These are phyloP conservation scores for Lynx canadensis DNA, from an alignment of 2,113 vertebrate genomes.

Conservation along the genomic window DNA sequence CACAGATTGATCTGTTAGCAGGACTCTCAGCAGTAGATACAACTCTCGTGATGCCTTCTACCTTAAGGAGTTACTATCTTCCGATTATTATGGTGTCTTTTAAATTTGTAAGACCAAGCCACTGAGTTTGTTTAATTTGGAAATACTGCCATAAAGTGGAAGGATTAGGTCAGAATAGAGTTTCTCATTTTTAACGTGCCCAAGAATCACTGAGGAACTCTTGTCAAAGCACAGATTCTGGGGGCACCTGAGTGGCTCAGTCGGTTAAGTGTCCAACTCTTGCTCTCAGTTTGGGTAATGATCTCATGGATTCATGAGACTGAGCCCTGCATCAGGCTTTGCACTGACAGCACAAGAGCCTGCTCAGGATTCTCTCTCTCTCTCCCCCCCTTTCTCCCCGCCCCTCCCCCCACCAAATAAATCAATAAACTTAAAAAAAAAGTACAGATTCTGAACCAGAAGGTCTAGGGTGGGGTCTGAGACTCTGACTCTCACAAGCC, in stretches of 20 bases:
- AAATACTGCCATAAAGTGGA: not conserved
- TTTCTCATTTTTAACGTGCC: not conserved
- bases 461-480: not conserved
- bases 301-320: not conserved
- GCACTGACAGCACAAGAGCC: not conserved
- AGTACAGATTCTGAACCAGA: not conserved
- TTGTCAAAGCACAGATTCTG: not conserved
- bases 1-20: not conserved
- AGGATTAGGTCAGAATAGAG: not conserved
- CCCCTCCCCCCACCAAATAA: not conserved
- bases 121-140: not conserved
- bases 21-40: not conserved
- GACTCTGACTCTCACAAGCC: not conserved
- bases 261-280: not conserved
- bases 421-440: not conserved
- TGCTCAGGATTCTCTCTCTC: not conserved
- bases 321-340: not conserved
- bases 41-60: fast-evolving
- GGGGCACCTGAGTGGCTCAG: not conserved
- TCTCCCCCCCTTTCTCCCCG: not conserved
- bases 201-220: not conserved
- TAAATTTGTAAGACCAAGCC: not conserved
- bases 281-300: not conserved
- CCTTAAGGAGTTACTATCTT: not conserved
- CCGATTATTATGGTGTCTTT: not conserved